Evolutionary conservation across 2,797 vertebrate genomes (phyloP).

Genomic region (Centropyge bicolor): DNA sequence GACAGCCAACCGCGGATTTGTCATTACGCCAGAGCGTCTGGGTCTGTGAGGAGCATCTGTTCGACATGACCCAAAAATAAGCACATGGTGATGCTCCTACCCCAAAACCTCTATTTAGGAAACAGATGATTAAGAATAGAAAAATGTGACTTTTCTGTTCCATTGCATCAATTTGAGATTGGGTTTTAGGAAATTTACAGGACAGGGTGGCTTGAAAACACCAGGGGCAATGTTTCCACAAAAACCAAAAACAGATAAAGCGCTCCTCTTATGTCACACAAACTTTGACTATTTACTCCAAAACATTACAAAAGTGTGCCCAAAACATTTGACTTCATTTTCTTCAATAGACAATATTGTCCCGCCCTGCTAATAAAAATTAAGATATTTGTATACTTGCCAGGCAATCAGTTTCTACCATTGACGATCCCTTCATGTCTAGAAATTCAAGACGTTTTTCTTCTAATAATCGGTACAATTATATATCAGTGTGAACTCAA

Average conservation of each 20-base stretch:
- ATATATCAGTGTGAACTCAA: background rate
- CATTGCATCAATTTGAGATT: slow-evolving; percentile 57
- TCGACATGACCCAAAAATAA: slow-evolving; percentile 67
- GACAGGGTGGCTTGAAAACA: slow-evolving; percentile 40
- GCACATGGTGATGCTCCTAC: slow-evolving; percentile 57
- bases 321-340: slow-evolving; percentile 23
- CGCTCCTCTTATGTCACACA: slow-evolving; percentile 39
- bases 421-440: background rate
- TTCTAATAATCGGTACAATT: background rate
- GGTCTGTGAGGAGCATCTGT: slow-evolving; percentile 61
- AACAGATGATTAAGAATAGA: slow-evolving; percentile 66
- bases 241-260: slow-evolving; percentile 59
- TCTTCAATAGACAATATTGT: background rate
- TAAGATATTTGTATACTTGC: background rate
- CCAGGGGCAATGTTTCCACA: slow-evolving; percentile 50
- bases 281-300: slow-evolving; percentile 42
- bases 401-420: background rate
- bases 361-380: no score
- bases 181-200: slow-evolving; percentile 68
- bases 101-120: slow-evolving; percentile 69
- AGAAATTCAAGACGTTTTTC: background rate
- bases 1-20: slow-evolving; percentile 38
- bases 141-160: slow-evolving; percentile 73
- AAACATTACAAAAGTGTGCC: slow-evolving; percentile 23
- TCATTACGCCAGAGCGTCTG: slow-evolving; percentile 38